phyloP scores from a whole-genome alignment of 2,797 vertebrate genomes.

The Percopsis omiscomaycus region DNA sequence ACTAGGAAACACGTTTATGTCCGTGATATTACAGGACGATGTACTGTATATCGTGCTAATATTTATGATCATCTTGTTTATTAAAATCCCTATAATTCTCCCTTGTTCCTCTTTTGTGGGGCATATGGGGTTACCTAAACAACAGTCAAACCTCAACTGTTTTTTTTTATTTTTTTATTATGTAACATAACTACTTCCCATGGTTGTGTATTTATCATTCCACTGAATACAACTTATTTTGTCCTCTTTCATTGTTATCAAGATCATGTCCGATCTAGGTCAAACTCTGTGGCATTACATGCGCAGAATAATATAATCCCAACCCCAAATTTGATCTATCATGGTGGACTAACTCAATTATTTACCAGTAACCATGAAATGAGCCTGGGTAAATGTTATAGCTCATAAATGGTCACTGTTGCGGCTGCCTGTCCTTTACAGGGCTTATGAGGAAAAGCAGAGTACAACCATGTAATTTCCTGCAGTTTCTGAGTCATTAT shows the following conservation, averaged over 20 bases:
- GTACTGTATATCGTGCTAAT: no score
- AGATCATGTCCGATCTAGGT: conserved; percentile 1
- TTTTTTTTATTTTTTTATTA: no score
- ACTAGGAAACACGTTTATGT: no score
- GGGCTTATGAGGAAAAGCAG: conserved; percentile 37
- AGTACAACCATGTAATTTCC: conserved; percentile 41
- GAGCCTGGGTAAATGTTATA: conserved; percentile 22
- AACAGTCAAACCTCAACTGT: no score
- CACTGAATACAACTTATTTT: conserved; percentile 7
- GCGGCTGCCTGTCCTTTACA: conserved; percentile 21
- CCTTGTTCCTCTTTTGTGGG: no score
- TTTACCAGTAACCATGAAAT: conserved; percentile 19
- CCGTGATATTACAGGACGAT: no score
- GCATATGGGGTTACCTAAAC: no score
- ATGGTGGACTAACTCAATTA: not conserved
- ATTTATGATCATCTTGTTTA: no score
- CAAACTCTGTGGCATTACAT: not conserved
- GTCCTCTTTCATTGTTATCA: conserved; percentile 20
- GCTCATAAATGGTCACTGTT: conserved; percentile 16
- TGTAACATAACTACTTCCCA: no score
- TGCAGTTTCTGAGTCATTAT: conserved; percentile 47
- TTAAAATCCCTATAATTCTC: no score
- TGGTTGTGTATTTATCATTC: not conserved
- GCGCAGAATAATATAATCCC: not conserved
- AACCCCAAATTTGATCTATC: not conserved